Evolutionary conservation across 2,113 vertebrate genomes (phyloP), one percentile per base, ranked within the genome.

Genomic region (Perognathus longimembris): DNA sequence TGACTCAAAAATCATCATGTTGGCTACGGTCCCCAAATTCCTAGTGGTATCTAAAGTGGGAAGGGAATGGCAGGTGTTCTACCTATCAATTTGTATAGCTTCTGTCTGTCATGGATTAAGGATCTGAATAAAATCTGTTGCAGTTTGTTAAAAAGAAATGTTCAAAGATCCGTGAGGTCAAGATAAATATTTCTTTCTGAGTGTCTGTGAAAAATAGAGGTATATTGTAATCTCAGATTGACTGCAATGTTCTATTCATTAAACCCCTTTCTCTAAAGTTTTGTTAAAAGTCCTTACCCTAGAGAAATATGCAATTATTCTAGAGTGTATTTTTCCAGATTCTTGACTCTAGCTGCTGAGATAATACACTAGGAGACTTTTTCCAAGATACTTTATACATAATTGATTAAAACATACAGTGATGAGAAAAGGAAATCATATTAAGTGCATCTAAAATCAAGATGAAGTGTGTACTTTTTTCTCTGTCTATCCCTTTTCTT

Each of bases 121-220:
- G 0, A 40, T 83, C 24, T 42, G n/a, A 87, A 75, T 80, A 59
- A 7, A 64, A 59, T 61, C 28, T 15, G 2, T 42, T 69, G 30
- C 22, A 34, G 30, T 85, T 57, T 34, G 84, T 94, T 66, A 61
- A 69, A 93, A 86, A 73, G 36, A 34, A 84, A 83, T 61, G n/a
- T 76, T 12, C 20, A 50, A 26, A 69, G 17, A 24, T 34, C 32
- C 14, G 3, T 28, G 30, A 57, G 15, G 2, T 28, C 42, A 84
- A 17, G 18, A 45, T 34, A 71, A 18, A 28, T 59, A 12, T 34
- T 34, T 77, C 36, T n/a, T n/a, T 73, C 54, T 24, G 30, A 81
- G 10, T 28, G 21, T 36, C 11, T 57, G 7, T 36, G 32, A 82
- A 71, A 69, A 30, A 17, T 2, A 32, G 54, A 64, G 63, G 6